Evolutionary conservation across 2,888 invertebrate genomes (phyloP).

Genomic region (Lathronympha strigana): DNA sequence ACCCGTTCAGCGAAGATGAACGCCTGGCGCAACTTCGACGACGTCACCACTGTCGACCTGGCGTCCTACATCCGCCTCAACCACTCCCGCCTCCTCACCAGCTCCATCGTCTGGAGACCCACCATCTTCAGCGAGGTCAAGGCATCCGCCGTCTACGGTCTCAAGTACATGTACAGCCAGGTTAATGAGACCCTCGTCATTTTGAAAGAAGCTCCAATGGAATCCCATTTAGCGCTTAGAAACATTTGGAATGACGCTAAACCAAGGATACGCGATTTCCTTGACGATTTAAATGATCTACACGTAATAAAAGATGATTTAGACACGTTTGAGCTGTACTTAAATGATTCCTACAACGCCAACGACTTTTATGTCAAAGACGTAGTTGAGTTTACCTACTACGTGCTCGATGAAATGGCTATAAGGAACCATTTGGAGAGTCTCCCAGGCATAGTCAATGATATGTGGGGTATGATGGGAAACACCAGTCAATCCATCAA

Average conservation of each 20-base stretch:
- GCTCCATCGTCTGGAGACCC: constrained; percentile 92
- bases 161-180: constrained; percentile 73
- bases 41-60: constrained; percentile 90
- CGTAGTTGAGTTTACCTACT: constrained; percentile 87
- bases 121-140: constrained; percentile 85
- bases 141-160: constrained; percentile 59
- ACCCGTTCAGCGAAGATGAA: constrained; percentile 89
- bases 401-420: constrained; percentile 90
- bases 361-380: constrained; percentile 94
- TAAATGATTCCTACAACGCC: constrained; percentile 90
- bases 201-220: constrained; percentile 85
- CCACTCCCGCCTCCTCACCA: constrained; percentile 92
- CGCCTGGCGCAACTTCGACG: constrained; percentile 93
- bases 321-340: constrained; percentile 87
- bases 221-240: constrained; percentile 86
- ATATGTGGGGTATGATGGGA: constrained; percentile 94
- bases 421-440: constrained; percentile 90
- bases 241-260: constrained; percentile 91
- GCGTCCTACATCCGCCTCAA: constrained; percentile 92
- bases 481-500: constrained; percentile 92
- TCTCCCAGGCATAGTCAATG: constrained; percentile 90
- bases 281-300: constrained; percentile 89
- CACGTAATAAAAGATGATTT: constrained; percentile 89
- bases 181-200: constrained; percentile 74
- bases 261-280: constrained; percentile 87